Conservation (phyloP, 2,113 vertebrate genomes). For the Cynocephalus volans region DNA sequence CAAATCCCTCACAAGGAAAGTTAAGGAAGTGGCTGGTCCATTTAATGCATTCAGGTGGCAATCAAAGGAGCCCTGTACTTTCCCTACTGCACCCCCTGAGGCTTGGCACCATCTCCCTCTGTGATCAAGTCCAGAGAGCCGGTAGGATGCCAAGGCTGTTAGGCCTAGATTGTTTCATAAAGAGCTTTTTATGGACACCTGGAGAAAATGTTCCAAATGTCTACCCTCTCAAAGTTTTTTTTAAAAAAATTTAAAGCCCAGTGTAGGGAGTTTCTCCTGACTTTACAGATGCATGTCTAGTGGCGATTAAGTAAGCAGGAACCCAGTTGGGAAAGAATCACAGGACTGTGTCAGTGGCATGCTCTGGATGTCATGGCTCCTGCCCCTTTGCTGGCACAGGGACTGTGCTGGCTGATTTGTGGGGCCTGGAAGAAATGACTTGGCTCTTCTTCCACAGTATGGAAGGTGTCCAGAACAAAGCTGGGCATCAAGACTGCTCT, state of each 20-base stretch:
- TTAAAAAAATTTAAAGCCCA: background rate
- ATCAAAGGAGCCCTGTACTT: background rate
- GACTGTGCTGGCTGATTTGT: background rate
- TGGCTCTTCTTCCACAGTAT: background rate
- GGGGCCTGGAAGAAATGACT: background rate
- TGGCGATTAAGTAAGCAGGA: background rate
- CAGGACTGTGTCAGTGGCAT: fast-evolving
- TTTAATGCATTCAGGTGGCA: background rate
- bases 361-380: fast-evolving
- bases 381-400: background rate
- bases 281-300: background rate
- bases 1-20: background rate
- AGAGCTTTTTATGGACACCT: background rate
- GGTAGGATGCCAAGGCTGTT: background rate
- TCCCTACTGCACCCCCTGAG: no score
- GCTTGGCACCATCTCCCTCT: background rate
- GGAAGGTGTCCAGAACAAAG: background rate
- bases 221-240: background rate
- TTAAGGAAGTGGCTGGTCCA: background rate
- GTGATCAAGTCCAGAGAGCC: background rate
- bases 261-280: background rate
- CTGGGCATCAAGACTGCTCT: background rate
- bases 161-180: background rate
- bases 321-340: background rate
- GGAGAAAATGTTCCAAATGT: background rate